Conservation (phyloP, 2,888 invertebrate species). For the Drosophila formosana region DNA sequence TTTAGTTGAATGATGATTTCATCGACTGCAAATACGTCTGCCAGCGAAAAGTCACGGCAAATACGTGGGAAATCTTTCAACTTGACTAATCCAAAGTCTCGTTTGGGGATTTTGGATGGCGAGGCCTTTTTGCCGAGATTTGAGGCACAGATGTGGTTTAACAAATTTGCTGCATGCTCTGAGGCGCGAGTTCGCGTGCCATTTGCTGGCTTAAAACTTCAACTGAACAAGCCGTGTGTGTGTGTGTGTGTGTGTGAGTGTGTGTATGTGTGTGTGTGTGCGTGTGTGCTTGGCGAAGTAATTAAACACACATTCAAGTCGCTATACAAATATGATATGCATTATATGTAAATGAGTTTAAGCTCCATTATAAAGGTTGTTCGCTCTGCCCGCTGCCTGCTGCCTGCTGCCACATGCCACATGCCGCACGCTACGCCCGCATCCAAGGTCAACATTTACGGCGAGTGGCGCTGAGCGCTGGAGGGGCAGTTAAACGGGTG, state of each 20-base stretch:
- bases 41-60: not conserved
- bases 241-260: not conserved
- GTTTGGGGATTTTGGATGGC: not conserved
- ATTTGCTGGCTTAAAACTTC: conserved; percentile 50
- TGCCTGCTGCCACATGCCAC: conserved; percentile 45
- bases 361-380: conserved; percentile 62
- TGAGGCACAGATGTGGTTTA: conserved; percentile 40
- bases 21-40: not conserved
- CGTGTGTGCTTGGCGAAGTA: conserved; percentile 53
- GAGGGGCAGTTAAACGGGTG: conserved; percentile 19
- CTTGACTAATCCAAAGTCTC: conserved; percentile 12
- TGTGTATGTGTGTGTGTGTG: conserved; percentile 10
- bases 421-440: conserved; percentile 30
- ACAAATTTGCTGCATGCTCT: conserved; percentile 55
- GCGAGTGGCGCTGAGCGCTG: not conserved
- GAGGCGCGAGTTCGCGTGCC: conserved; percentile 34
- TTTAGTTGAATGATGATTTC: too few species aligned
- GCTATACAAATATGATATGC: conserved; percentile 64
- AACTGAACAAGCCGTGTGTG: conserved; percentile 5
- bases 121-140: not conserved
- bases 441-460: conserved; percentile 45
- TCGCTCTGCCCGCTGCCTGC: conserved; percentile 4
- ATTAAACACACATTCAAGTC: conserved; percentile 67
- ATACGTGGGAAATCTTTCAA: conserved; percentile 12
- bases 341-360: conserved; percentile 67